Conservation (phyloP, 2,113 vertebrate genomes). For the Urocynchramus pylzowi region DNA sequence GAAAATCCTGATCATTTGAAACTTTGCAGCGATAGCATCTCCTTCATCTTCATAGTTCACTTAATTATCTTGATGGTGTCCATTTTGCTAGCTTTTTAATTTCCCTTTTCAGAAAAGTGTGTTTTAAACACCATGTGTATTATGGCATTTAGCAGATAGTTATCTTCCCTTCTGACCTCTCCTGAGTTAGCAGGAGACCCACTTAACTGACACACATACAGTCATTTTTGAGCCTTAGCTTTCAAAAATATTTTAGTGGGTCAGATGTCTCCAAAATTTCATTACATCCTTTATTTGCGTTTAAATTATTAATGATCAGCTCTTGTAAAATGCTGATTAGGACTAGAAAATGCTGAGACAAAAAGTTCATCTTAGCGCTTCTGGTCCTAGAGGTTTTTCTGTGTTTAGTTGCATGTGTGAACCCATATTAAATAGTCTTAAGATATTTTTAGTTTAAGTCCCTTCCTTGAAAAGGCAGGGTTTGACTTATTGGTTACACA, state of each 20-base stretch:
- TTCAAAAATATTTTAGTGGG: slow-evolving; percentile 57
- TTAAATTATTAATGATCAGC: slow-evolving; percentile 58
- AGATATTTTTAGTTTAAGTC: slow-evolving; percentile 5
- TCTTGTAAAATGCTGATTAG: slow-evolving; percentile 44
- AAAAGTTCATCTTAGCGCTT: not conserved
- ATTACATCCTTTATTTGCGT: slow-evolving; percentile 52
- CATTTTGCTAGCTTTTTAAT: slow-evolving; percentile 17
- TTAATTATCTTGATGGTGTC: not conserved
- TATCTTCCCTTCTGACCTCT: slow-evolving; percentile 14
- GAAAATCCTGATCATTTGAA: not conserved
- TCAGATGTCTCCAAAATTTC: slow-evolving; percentile 54
- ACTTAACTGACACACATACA: slow-evolving; percentile 24
- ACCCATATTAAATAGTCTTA: slow-evolving; percentile 10
- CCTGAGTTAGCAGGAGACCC: not conserved
- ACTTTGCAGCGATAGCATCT: not conserved
- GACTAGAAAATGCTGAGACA: slow-evolving; percentile 40
- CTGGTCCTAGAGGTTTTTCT: not conserved
- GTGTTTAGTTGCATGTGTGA: slow-evolving; percentile 3
- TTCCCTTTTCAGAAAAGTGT: not conserved
- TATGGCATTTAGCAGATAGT: not conserved
- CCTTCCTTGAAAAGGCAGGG: not conserved
- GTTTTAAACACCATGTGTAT: not conserved
- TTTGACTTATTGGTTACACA: not conserved
- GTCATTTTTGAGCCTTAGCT: slow-evolving; percentile 26
- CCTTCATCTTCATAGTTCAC: not conserved